Evolutionary conservation across 2,113 vertebrate species (phyloP), one percentile per base, ranked within the genome.

Genomic region (Triplophysa rosa): DNA sequence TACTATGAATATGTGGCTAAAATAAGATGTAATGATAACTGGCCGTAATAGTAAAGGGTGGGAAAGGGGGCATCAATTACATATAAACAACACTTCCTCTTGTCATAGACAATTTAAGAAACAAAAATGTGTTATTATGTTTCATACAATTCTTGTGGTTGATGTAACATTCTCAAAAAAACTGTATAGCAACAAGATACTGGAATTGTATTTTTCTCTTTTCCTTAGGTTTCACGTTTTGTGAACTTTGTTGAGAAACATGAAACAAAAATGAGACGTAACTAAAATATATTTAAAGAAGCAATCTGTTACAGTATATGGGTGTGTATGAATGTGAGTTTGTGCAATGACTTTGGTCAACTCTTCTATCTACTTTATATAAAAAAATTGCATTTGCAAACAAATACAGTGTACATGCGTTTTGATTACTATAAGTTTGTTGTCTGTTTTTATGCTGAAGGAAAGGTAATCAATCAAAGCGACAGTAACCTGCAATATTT

Each of bases 341-440:
- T 76, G 86, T 87, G 86, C 84, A 86, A 89, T 89, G 80, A 83
- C 81, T 89, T 88, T 87, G 87, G 88, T 90, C 87, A 89, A 88
- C 88, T 88, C 87, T 91, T 90, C 89, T 89, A 91, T 82, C 86
- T 87, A 88, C 89, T 92, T 92, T 92, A 84, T 91, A 92, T 90
- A 89, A 92, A 83, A 29, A 80, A 77, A 88, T 16, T 82, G 74
- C 75, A 79, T 91, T 91, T 91, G 87, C 87, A 89, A 90, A 74
- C 84, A 81, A 77, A 26, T 71, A 7, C 23, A 26, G 12, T 16
- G 59, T 58, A 8, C 4, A n/a, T 72, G 24, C 33, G 24, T 67
- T 52, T 65, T 63, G 14, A 11, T 67, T 67, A 13, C 49, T 17
- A 10, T 2, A 8, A 9, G 19, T n/a, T 26, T 64, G 29, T 72